These are phyloP conservation scores for Balearica regulorum DNA, from an alignment of 2,797 vertebrate genomes.

Conservation along the genomic window DNA sequence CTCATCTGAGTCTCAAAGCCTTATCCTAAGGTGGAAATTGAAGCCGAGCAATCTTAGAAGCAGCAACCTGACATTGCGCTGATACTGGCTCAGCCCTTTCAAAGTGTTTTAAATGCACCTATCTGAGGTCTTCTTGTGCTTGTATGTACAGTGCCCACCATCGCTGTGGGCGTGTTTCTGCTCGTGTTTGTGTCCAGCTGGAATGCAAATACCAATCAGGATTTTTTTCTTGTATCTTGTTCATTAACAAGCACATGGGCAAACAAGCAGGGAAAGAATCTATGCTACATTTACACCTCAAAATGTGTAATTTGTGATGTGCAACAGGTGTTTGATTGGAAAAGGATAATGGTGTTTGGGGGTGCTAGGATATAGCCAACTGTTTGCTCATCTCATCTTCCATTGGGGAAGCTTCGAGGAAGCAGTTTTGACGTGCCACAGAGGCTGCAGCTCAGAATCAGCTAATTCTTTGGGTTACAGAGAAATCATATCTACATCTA, in stretches of 20 bases:
- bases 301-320: neutral
- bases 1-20: neutral
- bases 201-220: neutral
- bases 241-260: neutral
- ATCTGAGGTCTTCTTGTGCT: neutral
- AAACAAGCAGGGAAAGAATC: neutral
- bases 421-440: neutral
- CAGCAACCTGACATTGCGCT: neutral
- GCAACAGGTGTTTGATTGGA: neutral
- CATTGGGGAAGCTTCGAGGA: neutral
- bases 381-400: neutral
- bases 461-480: neutral
- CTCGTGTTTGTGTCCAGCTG: neutral
- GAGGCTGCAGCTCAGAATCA: neutral
- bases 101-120: neutral
- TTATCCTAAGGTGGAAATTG: neutral
- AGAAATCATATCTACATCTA: neutral
- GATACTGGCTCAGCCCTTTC: neutral
- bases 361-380: neutral
- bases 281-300: neutral
- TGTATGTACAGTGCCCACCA: neutral
- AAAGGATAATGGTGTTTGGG: neutral
- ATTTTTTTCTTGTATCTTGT: neutral
- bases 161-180: neutral
- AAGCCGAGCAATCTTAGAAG: neutral